These are phyloP conservation scores for Nomada lathburiana DNA, from an alignment of 2,888 invertebrate genomes.

Conservation along the genomic window DNA sequence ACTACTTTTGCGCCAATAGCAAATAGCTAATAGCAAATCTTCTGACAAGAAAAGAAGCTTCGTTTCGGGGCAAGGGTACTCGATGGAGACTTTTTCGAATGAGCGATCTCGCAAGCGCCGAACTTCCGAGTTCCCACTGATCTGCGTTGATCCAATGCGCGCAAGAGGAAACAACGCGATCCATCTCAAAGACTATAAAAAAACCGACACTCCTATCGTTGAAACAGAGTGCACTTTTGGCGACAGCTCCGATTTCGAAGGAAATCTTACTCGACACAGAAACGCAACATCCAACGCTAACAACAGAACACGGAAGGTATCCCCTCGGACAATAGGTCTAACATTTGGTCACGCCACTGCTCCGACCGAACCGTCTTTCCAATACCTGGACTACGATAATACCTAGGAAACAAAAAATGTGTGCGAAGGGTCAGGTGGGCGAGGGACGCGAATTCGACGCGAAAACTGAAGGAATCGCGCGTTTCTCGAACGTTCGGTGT, in stretches of 20 bases:
- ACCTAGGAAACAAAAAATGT: background rate
- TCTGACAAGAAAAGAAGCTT: conserved; percentile 23
- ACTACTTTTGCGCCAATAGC: too few relatives aligned
- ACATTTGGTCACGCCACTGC: too few relatives aligned
- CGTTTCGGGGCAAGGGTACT: conserved; percentile 45
- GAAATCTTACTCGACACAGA: background rate
- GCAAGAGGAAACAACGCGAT: conserved; percentile 56
- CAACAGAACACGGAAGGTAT: too few relatives aligned
- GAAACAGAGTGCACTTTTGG: conserved; percentile 56
- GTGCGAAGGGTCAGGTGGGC: background rate
- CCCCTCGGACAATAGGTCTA: too few relatives aligned
- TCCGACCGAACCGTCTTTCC: too few relatives aligned
- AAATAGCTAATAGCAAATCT: background rate
- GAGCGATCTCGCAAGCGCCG: conserved; percentile 78
- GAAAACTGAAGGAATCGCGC: background rate
- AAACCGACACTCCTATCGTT: conserved; percentile 62
- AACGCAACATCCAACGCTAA: background rate
- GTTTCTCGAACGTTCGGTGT: conserved; percentile 25
- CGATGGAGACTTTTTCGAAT: conserved; percentile 70
- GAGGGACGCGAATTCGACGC: background rate
- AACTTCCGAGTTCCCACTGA: conserved; percentile 71
- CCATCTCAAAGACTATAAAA: conserved; percentile 53
- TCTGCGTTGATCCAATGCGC: conserved; percentile 68
- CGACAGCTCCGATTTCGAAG: background rate
- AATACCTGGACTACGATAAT: background rate